phyloP scores from a whole-genome alignment of 2,113 vertebrate species.

The Acanthisitta chloris region DNA sequence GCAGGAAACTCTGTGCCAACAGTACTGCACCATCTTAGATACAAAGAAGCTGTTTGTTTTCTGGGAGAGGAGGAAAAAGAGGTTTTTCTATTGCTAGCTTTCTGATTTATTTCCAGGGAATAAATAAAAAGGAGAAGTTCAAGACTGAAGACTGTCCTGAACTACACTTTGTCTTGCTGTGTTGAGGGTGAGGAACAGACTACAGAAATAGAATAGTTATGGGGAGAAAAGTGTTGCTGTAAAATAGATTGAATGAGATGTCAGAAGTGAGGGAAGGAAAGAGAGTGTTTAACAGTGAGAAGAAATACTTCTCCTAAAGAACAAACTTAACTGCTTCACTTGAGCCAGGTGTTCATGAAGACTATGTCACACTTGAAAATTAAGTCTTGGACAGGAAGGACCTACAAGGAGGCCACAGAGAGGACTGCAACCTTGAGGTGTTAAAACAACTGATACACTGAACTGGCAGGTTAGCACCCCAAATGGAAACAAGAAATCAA shows the following conservation, averaged over 20 bases:
- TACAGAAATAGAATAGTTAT: neutral
- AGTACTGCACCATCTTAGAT: neutral
- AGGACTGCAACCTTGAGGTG: neutral
- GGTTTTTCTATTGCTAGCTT: neutral
- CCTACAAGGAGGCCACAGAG: neutral
- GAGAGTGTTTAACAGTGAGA: neutral
- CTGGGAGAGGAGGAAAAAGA: neutral
- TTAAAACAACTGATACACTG: neutral
- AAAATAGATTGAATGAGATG: neutral
- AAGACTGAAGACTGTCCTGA: neutral
- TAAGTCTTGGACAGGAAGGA: neutral
- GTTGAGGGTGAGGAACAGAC: neutral
- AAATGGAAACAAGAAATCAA: neutral
- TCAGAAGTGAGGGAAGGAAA: neutral
- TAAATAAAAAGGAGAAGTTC: neutral
- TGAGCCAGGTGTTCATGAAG: neutral
- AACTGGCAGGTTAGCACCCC: neutral
- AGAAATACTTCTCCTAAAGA: neutral
- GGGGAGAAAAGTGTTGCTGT: neutral
- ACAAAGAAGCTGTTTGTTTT: neutral
- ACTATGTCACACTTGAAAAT: neutral
- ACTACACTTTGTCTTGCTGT: neutral
- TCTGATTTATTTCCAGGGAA: neutral
- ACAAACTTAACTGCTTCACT: neutral
- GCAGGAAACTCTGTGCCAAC: neutral